Evolutionary conservation across 2,797 vertebrate species (phyloP).

Genomic region (Chrosomus eos): DNA sequence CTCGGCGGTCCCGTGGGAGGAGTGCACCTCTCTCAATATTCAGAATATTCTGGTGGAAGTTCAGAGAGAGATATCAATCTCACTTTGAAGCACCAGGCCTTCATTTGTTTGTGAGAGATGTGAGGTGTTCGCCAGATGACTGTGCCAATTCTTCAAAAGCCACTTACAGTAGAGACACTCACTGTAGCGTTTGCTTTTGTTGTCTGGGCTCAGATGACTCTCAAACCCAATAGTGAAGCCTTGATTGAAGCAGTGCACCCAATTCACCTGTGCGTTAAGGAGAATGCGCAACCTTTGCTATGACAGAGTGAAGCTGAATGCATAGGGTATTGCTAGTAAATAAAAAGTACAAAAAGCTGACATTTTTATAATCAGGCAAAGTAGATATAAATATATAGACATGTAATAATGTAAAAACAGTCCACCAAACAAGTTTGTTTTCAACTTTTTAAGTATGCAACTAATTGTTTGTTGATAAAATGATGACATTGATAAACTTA

Average conservation of each 20-base stretch:
- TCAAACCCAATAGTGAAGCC: constrained; percentile 64
- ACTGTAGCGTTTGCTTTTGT: constrained; percentile 67
- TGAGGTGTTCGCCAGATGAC: constrained; percentile 80
- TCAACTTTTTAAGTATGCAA: neutral
- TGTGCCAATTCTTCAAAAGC: constrained; percentile 87
- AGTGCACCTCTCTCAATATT: constrained; percentile 84
- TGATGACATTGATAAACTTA: neutral
- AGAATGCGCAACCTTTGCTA: constrained; percentile 64
- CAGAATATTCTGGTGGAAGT: constrained; percentile 87
- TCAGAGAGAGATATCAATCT: constrained; percentile 91
- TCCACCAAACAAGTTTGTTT: neutral
- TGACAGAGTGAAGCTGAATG: constrained; percentile 58
- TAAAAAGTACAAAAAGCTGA: constrained; percentile 28
- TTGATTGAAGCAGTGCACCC: constrained; percentile 72
- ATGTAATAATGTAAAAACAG: neutral
- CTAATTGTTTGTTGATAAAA: constrained; percentile 3
- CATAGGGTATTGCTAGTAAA: neutral
- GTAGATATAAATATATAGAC: neutral
- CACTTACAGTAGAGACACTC: constrained; percentile 79
- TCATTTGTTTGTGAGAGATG: constrained; percentile 88
- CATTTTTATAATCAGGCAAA: neutral
- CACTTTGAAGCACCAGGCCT: constrained; percentile 85
- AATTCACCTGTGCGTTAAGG: constrained; percentile 65
- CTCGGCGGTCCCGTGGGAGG: constrained; percentile 77
- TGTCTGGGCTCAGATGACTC: constrained; percentile 67